These are phyloP conservation scores for Harpalus rubripes DNA, from an alignment of 2,888 invertebrate species.

Conservation along the genomic window DNA sequence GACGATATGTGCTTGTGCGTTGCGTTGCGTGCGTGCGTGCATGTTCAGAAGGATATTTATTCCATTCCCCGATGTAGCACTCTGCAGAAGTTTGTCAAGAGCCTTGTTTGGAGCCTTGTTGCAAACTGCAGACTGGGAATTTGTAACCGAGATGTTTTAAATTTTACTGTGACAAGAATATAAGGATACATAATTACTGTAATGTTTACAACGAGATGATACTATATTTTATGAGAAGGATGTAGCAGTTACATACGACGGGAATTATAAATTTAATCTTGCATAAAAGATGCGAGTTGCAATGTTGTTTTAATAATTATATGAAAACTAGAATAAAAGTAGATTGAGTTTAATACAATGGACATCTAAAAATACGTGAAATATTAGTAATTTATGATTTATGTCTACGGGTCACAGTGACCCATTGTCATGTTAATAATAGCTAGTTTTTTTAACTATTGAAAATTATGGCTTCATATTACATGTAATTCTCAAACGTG, in stretches of 20 bases:
- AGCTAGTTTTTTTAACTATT: no score
- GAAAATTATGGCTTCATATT: no score
- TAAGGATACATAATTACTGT: conserved; percentile 6
- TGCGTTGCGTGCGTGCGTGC: conserved; percentile 47
- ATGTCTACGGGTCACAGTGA: no score
- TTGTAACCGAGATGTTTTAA: conserved; percentile 23
- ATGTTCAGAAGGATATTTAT: conserved; percentile 45
- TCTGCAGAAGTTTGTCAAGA: conserved; percentile 44
- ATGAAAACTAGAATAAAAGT: neutral
- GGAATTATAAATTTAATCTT: neutral
- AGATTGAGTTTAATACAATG: neutral
- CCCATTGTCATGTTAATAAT: no score
- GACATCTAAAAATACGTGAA: no score
- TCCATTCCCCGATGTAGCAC: conserved; percentile 13
- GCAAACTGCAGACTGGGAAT: conserved; percentile 6
- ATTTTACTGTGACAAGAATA: conserved; percentile 24
- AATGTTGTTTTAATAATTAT: neutral
- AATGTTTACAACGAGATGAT: conserved; percentile 3
- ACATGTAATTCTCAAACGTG: no score
- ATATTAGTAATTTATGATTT: no score
- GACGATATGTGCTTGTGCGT: conserved; percentile 42
- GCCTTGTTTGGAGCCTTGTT: conserved; percentile 3
- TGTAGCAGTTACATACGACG: neutral
- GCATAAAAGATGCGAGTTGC: neutral
- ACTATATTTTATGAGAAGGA: conserved; percentile 7